These are phyloP conservation scores for Addax nasomaculatus DNA, from an alignment of 2,113 vertebrate genomes.

Conservation along the genomic window DNA sequence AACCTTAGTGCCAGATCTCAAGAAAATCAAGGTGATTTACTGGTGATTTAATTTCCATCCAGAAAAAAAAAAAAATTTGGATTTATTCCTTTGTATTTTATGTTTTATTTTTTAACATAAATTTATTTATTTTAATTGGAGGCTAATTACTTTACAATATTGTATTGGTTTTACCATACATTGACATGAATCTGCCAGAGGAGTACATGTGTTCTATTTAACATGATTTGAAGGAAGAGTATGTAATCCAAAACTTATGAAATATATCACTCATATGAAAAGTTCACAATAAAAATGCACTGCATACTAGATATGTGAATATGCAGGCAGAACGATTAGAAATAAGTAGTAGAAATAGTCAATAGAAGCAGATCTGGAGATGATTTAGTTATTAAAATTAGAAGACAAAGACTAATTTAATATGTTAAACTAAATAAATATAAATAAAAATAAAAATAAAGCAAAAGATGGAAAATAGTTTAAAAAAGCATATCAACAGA, in stretches of 20 bases:
- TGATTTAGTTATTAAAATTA: neutral
- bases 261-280: neutral
- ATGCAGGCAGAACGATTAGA: neutral
- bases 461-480: neutral
- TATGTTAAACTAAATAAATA: neutral
- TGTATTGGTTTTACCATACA: too few species aligned
- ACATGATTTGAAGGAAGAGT: too few species aligned
- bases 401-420: neutral
- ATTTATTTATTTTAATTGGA: too few species aligned
- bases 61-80: neutral
- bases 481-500: neutral
- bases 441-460: neutral
- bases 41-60: neutral
- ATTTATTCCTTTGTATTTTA: too few species aligned
- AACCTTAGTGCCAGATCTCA: neutral
- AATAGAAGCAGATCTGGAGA: neutral
- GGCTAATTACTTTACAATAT: too few species aligned
- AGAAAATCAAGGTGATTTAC: neutral
- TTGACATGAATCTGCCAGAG: too few species aligned
- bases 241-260: neutral
- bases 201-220: neutral
- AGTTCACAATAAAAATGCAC: neutral
- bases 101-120: too few species aligned
- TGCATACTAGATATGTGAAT: neutral
- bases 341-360: neutral